Evolutionary conservation across 2,113 vertebrate species (phyloP).

Genomic region (Vidua chalybeata): DNA sequence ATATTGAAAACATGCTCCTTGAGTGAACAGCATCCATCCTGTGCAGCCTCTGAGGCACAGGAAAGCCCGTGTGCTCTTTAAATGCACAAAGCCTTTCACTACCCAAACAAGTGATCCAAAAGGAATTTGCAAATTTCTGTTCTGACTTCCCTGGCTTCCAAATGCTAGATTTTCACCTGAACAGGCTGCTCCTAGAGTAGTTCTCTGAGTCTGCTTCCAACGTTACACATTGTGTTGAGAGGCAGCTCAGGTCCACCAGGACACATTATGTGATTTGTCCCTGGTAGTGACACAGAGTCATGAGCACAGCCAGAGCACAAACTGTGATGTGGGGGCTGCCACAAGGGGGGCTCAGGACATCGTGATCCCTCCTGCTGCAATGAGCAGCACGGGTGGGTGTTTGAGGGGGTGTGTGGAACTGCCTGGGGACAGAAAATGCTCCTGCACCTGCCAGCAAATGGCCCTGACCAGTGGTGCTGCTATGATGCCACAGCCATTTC

Average conservation of each 20-base stretch:
- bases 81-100: background rate
- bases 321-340: background rate
- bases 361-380: conserved; percentile 8
- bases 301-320: background rate
- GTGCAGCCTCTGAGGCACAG: accelerated
- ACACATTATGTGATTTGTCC: background rate
- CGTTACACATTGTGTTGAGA: background rate
- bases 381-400: accelerated
- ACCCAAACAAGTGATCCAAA: background rate
- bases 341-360: background rate
- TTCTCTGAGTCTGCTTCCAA: background rate
- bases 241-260: background rate
- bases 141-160: background rate
- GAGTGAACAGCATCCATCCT: background rate
- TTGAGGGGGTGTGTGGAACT: background rate
- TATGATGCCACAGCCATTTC: background rate
- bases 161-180: background rate
- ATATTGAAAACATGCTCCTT: background rate
- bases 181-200: background rate
- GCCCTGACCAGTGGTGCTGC: background rate
- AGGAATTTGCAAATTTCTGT: background rate
- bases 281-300: background rate
- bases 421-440: background rate
- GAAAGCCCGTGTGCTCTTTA: accelerated
- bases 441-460: conserved; percentile 1